Conservation (phyloP, 2,888 invertebrate genomes). For the Temnothorax unifasciatus region DNA sequence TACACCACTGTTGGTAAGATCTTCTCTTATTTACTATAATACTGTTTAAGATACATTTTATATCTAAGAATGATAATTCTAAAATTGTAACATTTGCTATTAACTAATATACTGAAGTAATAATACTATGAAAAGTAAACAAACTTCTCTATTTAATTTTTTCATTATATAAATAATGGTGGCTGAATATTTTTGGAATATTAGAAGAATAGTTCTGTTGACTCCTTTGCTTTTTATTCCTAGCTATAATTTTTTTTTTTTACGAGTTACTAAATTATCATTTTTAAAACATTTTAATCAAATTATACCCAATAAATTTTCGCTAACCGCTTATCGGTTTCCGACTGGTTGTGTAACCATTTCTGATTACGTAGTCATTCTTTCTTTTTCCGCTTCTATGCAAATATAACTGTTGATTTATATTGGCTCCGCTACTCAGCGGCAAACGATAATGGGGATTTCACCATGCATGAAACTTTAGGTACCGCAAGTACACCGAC, state of each 20-base stretch:
- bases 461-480: constrained; percentile 80
- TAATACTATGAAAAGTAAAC: constrained; percentile 6
- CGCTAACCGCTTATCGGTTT: not conserved
- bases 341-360: not conserved
- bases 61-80: constrained; percentile 12
- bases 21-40: constrained; percentile 59
- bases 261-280: not conserved
- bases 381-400: not conserved
- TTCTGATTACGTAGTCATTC: not conserved
- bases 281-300: not conserved
- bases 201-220: constrained; percentile 12
- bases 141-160: constrained; percentile 29
- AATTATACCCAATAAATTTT: constrained; percentile 13
- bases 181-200: constrained; percentile 16
- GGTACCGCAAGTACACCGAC: constrained; percentile 81
- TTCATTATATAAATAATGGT: constrained; percentile 13
- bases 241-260: constrained; percentile 6
- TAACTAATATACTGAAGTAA: not conserved
- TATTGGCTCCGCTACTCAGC: constrained; percentile 42
- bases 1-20: constrained; percentile 98
- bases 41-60: constrained; percentile 20
- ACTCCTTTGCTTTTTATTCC: constrained; percentile 26
- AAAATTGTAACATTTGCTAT: not conserved
- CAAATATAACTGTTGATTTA: constrained; percentile 31
- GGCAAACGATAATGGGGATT: constrained; percentile 57